These are phyloP conservation scores for Cygnus olor DNA, from an alignment of 2,797 vertebrate genomes.

Conservation along the genomic window DNA sequence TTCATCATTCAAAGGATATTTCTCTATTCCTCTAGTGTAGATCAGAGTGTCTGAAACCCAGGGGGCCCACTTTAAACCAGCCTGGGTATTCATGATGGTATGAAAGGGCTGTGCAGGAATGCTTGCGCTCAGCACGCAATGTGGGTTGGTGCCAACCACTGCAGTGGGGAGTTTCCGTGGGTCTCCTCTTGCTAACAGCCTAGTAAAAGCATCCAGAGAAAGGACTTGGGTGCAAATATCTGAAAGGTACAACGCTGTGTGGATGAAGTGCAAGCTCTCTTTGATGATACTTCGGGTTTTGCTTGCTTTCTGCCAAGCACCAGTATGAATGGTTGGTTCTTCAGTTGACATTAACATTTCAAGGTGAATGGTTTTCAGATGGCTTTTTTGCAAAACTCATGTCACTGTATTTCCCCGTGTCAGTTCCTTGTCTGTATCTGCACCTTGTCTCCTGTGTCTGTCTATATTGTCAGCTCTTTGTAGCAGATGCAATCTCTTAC, in stretches of 20 bases:
- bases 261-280: accelerated
- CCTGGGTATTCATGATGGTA: background rate
- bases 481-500: background rate
- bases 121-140: background rate
- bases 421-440: accelerated
- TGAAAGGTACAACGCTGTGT: accelerated
- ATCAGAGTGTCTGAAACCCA: slow-evolving; percentile 6
- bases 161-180: background rate
- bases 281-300: background rate
- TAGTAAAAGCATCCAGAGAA: accelerated
- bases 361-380: background rate
- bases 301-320: accelerated
- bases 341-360: background rate
- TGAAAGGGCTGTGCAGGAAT: background rate
- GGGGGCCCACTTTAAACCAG: background rate
- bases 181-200: accelerated
- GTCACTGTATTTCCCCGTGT: accelerated
- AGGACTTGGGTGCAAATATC: background rate
- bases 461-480: accelerated
- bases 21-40: background rate
- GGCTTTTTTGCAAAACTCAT: background rate
- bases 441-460: background rate
- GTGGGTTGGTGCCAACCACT: background rate
- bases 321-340: background rate
- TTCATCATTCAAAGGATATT: slow-evolving; percentile 52